Conservation (phyloP, 2,113 vertebrate species). For the Ellobius talpinus region DNA sequence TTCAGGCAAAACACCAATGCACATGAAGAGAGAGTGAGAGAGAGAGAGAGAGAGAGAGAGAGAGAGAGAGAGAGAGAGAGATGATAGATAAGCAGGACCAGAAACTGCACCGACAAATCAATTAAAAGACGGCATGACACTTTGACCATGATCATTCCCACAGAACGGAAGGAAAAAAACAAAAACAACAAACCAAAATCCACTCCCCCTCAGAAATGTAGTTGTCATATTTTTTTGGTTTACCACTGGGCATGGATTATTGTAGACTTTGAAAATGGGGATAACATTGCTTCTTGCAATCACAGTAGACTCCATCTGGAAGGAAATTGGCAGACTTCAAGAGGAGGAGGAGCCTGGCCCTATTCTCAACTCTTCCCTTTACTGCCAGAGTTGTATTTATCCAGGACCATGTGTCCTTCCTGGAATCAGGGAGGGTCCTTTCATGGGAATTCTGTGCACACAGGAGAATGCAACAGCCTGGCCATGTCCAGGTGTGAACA, state of each 20-base stretch:
- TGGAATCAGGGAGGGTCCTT: background rate
- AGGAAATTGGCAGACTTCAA: background rate
- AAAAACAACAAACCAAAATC: background rate
- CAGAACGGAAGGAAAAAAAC: background rate
- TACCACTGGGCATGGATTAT: background rate
- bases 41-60: too few species aligned
- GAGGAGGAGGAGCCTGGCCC: background rate
- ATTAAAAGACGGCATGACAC: background rate
- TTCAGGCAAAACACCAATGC: background rate
- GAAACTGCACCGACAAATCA: background rate
- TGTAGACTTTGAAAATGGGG: conserved; percentile 36
- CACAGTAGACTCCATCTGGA: conserved; percentile 50
- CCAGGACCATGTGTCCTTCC: background rate
- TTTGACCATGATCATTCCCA: background rate
- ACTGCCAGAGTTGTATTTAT: background rate
- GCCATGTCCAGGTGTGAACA: background rate
- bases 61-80: background rate
- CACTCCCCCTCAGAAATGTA: background rate
- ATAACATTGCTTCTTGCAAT: conserved; percentile 44
- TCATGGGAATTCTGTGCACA: background rate
- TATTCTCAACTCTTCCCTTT: background rate
- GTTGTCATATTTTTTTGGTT: background rate
- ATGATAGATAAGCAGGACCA: background rate
- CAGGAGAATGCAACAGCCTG: background rate
- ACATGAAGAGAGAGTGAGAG: background rate